Percentiles rank a stretch among this genome's conserved stretches.
Conservation (phyloP, 2,113 vertebrate species). For the Megaceryle maxima region DNA sequence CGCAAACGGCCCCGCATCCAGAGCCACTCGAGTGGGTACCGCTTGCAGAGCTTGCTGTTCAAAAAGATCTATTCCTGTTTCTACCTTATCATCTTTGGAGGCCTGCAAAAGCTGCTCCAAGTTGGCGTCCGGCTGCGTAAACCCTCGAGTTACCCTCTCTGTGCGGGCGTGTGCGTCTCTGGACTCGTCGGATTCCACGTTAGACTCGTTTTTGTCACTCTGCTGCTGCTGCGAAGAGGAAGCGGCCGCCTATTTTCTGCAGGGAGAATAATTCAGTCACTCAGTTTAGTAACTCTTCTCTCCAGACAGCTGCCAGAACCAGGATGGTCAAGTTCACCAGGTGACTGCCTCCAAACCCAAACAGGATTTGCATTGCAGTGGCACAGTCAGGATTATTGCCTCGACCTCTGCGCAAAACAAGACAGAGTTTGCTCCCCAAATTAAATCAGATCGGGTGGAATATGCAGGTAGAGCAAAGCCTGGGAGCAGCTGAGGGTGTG, state of each 20-base stretch:
- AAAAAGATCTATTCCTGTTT: fast-evolving
- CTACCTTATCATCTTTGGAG: slow-evolving; percentile 93
- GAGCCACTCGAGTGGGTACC: fast-evolving
- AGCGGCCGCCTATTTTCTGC: slow-evolving; percentile 90
- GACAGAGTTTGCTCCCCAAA: background rate
- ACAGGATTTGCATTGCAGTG: no score
- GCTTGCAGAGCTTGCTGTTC: fast-evolving
- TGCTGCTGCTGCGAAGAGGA: slow-evolving; percentile 90
- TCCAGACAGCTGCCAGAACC: background rate
- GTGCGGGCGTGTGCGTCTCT: slow-evolving; percentile 89
- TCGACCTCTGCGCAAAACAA: no score
- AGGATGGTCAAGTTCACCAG: background rate
- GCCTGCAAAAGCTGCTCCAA: slow-evolving; percentile 91
- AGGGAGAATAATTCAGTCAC: background rate
- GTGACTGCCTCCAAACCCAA: background rate
- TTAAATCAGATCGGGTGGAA: background rate
- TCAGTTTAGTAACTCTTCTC: background rate
- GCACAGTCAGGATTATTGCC: no score
- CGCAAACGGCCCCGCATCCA: fast-evolving
- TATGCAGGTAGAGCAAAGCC: background rate
- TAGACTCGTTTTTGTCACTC: slow-evolving; percentile 96
- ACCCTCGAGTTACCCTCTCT: slow-evolving; percentile 90
- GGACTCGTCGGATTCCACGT: slow-evolving; percentile 90
- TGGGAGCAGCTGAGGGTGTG: slow-evolving; percentile 15
- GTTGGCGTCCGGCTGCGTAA: slow-evolving; percentile 90